phyloP scores from a whole-genome alignment of 2,797 vertebrate species.

The Coluber constrictor region DNA sequence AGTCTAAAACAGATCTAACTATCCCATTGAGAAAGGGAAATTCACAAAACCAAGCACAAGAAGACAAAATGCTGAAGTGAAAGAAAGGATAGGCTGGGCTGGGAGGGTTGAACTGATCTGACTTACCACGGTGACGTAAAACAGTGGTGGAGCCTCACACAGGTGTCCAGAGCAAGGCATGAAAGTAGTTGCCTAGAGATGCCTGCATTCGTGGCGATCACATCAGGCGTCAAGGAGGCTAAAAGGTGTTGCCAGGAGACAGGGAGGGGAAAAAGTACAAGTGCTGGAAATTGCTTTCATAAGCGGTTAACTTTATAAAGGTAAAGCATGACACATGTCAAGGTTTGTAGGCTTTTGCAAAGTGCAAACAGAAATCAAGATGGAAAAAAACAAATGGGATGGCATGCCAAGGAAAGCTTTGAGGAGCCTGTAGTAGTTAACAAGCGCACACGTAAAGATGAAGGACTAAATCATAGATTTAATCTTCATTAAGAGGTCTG shows the following conservation, averaged over 20 bases:
- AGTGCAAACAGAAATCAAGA: not conserved
- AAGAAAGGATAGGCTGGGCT: not conserved
- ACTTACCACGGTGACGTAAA: not conserved
- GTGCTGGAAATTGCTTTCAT: not conserved
- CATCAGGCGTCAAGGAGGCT: not conserved
- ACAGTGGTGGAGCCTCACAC: not conserved
- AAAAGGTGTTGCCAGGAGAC: slow-evolving; percentile 14
- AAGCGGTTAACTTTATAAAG: not conserved
- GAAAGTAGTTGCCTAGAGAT: not conserved
- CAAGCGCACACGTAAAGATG: not conserved
- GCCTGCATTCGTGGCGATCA: not conserved
- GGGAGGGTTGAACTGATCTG: slow-evolving; percentile 10
- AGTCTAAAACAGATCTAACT: not conserved
- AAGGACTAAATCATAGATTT: not conserved
- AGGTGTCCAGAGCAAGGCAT: not conserved
- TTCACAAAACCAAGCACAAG: not conserved
- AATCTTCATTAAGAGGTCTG: not conserved
- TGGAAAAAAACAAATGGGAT: not conserved
- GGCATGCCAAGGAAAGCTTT: not conserved
- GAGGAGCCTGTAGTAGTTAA: not conserved
- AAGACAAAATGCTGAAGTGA: slow-evolving; percentile 3
- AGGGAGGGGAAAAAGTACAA: not conserved
- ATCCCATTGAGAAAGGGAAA: not conserved
- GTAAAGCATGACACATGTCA: not conserved
- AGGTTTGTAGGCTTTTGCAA: not conserved